Conservation (phyloP, 2,113 vertebrate genomes). For the Chunga burmeisteri region DNA sequence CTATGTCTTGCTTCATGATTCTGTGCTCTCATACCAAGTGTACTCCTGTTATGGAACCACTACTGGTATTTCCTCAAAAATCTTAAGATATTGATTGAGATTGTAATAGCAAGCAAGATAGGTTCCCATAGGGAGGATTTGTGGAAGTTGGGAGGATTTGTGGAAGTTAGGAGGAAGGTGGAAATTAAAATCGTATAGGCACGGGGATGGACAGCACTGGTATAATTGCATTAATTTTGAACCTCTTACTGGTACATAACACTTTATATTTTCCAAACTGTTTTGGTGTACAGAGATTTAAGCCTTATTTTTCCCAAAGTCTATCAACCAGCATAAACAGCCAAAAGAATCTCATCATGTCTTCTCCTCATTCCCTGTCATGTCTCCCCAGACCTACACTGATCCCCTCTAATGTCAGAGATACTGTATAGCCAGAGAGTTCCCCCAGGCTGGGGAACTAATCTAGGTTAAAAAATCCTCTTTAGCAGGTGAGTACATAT, state of each 20-base stretch:
- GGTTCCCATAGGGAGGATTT: background rate
- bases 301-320: background rate
- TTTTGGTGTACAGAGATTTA: background rate
- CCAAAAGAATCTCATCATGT: background rate
- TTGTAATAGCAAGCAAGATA: background rate
- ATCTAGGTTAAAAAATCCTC: background rate
- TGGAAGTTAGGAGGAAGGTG: background rate
- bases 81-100: background rate
- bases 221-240: background rate
- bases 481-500: background rate
- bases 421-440: background rate
- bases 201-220: accelerated
- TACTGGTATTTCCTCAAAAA: background rate
- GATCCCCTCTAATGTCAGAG: background rate
- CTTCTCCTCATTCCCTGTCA: background rate
- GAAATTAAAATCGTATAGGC: background rate
- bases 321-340: background rate
- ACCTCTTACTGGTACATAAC: background rate
- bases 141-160: background rate
- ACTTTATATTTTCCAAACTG: background rate
- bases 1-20: background rate
- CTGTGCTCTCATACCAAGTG: background rate
- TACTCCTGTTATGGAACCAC: background rate
- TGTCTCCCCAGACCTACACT: background rate
- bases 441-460: background rate